Base-by-base conservation (phyloP, 2,797 vertebrate species). In the Coregonus suidteri region DNA sequence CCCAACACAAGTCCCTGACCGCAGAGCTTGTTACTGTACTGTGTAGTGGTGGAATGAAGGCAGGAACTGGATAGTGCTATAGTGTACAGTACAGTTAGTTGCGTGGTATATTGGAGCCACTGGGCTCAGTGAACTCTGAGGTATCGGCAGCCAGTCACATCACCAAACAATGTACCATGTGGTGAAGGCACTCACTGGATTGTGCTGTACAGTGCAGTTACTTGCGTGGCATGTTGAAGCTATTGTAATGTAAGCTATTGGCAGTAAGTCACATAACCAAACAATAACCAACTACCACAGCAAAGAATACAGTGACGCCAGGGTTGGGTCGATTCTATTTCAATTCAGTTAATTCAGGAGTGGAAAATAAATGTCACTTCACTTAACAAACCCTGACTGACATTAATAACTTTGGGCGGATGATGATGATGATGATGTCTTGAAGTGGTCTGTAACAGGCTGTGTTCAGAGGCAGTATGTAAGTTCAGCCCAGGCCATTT, bases 1-100 rank as follows among this genome's bases (percentile, higher is more conserved):
- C 37, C 20, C 53, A 71, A 73, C 82, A 87, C 80, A 73, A 73
- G 80, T 78, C 76, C 84, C 87, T 81, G 62, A 78, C 64, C 77
- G n/a, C 41, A 71, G 79, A 83, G 76, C 76, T 76, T 2, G 77
- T 81, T 76, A 69, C 65, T 65, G 74, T 25, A 56, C 16, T 56
- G 53, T 56, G 53, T 56, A 70, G 73, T 71, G 67, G 75, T 4
- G 4, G 47, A 73, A 25, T 34, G 31, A 69, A 15, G 41, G n/a
- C n/a, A 52, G 6, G 62, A 56, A 56, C 9, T 47, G 9, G 41
- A 47, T 30, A 54, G 76, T 79, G 76, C 80, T 67, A 0, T 30
- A 37, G 75, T 6, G 54, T 31, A 68, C 76, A 83, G 77, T 65
- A 82, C 31, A 71, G 7, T n/a, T 62, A n/a, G 18, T 20, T 20